Base-by-base conservation (phyloP, 2,797 vertebrate species). In the Morus bassanus region DNA sequence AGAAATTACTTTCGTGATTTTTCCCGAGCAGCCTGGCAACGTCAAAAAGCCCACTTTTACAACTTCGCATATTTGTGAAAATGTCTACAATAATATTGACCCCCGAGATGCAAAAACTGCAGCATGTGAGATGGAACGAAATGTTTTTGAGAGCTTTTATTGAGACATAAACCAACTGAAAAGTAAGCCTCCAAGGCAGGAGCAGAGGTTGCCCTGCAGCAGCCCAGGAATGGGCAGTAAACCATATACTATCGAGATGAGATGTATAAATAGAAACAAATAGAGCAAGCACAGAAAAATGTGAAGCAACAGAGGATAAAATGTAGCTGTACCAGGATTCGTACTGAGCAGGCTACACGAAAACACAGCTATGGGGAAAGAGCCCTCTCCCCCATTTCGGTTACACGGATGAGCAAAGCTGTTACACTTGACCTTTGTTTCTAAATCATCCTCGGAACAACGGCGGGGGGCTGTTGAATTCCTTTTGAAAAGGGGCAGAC, bases 1-100 rank as follows among this genome's bases (percentile, higher is more conserved):
- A 96, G 95, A 97, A 97, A 97, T 93, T 50, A 80, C 53, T 97
- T 82, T 18, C 79, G 74, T 73, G 46, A 77, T 94, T 90, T 57
- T 3, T 31, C 61, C 64, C 60, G 33, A 72, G 59, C 57, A 85
- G 83, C 89, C 43, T 82, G 92, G 92, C 93, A 97, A 70, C 63
- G 92, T n/a, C 54, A 70, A 18, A 63, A 96, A 85, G 76, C 81
- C 77, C 92, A 79, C 17, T 91, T 88, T 91, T 65, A 90, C 81
- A 85, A 85, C 93, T 9, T 43, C 31, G 37, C 77, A 3, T 33
- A 8, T 72, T 76, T 76, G 60, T 56, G 84, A 67, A 72, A 84
- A 77, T 21, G 51, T 72, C 43, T 10, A 46, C 33, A 14, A 7
- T 8, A 18, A 7, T 31, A 11, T 46, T 35, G 39, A 76, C 30